Evolutionary conservation across 2,797 vertebrate species (phyloP).

Genomic region (Manis pentadactyla): DNA sequence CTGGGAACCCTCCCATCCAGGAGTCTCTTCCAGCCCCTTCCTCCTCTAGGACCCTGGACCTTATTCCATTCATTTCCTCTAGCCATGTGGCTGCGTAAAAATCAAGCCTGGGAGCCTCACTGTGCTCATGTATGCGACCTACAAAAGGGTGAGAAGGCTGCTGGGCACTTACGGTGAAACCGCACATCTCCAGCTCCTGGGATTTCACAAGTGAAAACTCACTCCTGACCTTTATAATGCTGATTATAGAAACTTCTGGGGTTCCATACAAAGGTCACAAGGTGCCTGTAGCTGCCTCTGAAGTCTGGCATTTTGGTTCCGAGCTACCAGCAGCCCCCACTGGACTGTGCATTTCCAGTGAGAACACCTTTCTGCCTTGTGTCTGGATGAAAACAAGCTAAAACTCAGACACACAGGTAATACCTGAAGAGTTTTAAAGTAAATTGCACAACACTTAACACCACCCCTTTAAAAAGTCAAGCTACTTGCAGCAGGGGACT

Average conservation of each 20-base stretch:
- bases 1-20: background rate
- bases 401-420: background rate
- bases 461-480: slow-evolving; percentile 31
- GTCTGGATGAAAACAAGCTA: slow-evolving; percentile 38
- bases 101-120: background rate
- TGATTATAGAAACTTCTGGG: background rate
- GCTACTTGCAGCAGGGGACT: background rate
- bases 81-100: background rate
- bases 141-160: background rate
- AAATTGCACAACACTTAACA: background rate
- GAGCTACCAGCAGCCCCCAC: background rate
- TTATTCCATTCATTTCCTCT: background rate
- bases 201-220: slow-evolving; percentile 18
- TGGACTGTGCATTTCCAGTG: background rate
- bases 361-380: background rate
- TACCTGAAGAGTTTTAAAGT: slow-evolving; percentile 41
- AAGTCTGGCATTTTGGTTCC: slow-evolving; percentile 43
- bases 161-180: background rate
- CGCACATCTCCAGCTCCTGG: background rate
- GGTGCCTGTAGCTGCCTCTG: background rate
- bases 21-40: background rate
- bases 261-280: background rate
- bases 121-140: background rate
- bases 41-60: background rate
- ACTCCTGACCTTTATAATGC: background rate